Percentiles rank a stretch among this genome's conserved stretches.
These are phyloP conservation scores for Myotis vivesi DNA, from an alignment of 2,797 vertebrate genomes.

Conservation along the genomic window DNA sequence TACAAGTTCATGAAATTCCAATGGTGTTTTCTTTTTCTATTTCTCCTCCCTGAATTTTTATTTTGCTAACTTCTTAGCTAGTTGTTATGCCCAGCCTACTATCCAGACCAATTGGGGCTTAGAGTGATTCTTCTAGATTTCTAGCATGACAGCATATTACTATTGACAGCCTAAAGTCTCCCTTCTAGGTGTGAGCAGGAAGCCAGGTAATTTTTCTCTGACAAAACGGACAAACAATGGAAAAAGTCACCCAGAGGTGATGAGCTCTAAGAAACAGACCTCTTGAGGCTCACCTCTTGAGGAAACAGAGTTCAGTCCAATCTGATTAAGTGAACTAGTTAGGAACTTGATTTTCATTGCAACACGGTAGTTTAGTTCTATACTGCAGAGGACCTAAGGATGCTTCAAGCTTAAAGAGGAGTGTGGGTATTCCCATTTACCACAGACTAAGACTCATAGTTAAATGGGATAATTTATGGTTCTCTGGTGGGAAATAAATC, in stretches of 20 bases:
- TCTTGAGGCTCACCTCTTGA: background rate
- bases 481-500: constrained; percentile 63
- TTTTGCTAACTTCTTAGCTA: background rate
- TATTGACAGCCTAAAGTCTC: background rate
- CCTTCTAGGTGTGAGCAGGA: background rate
- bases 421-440: background rate
- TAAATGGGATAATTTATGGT: constrained; percentile 39
- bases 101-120: background rate
- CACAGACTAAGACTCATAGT: constrained; percentile 34
- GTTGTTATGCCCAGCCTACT: background rate
- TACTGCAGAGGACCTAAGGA: constrained; percentile 12
- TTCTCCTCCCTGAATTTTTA: background rate
- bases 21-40: background rate
- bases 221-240: background rate
- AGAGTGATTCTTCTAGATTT: background rate
- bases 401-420: background rate
- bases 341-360: constrained; percentile 16
- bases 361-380: constrained; percentile 53
- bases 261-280: background rate
- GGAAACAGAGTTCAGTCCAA: background rate
- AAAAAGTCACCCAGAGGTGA: background rate
- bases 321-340: constrained; percentile 32
- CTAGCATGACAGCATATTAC: background rate
- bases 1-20: background rate
- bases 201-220: background rate